Conservation (phyloP, 2,888 invertebrate genomes). For the Drosophila recens region DNA sequence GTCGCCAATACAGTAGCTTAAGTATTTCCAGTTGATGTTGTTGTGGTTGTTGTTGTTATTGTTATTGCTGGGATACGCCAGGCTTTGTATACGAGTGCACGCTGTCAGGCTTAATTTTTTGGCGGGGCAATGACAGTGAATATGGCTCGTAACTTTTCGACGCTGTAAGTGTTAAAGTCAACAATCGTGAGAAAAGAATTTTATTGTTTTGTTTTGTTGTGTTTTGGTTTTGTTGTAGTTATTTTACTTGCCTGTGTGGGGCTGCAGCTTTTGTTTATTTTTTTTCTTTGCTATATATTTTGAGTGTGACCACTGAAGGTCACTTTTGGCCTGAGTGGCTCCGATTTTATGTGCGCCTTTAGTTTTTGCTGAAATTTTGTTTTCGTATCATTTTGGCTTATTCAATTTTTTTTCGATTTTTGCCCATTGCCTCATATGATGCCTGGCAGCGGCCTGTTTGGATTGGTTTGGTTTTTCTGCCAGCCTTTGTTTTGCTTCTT, state of each 20-base stretch:
- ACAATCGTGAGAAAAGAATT: conserved; percentile 83
- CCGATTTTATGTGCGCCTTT: conserved; percentile 71
- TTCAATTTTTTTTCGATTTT: conserved; percentile 40
- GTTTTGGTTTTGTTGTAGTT: conserved; percentile 47
- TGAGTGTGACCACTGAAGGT: conserved; percentile 70
- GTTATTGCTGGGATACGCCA: conserved; percentile 36
- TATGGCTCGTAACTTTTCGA: conserved; percentile 66
- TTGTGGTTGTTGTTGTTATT: conserved; percentile 37
- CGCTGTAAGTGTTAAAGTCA: conserved; percentile 81
- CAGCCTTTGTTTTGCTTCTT: conserved; percentile 55
- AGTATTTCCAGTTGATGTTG: conserved; percentile 44
- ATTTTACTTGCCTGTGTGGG: conserved; percentile 53
- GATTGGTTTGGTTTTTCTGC: conserved; percentile 9
- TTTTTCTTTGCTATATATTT: conserved; percentile 51
- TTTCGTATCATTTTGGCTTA: conserved; percentile 60
- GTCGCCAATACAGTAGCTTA: conserved; percentile 70
- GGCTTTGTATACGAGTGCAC: conserved; percentile 51
- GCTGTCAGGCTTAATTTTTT: conserved; percentile 65
- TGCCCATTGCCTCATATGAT: conserved; percentile 60
- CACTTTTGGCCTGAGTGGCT: conserved; percentile 67
- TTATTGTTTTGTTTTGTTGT: conserved; percentile 69
- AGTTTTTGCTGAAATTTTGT: conserved; percentile 53
- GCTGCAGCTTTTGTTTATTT: conserved; percentile 64
- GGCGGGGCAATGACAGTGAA: conserved; percentile 73
- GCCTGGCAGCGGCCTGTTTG: conserved; percentile 49